These are phyloP conservation scores for Pollenia labialis DNA, from an alignment of 2,888 invertebrate species.

Conservation along the genomic window DNA sequence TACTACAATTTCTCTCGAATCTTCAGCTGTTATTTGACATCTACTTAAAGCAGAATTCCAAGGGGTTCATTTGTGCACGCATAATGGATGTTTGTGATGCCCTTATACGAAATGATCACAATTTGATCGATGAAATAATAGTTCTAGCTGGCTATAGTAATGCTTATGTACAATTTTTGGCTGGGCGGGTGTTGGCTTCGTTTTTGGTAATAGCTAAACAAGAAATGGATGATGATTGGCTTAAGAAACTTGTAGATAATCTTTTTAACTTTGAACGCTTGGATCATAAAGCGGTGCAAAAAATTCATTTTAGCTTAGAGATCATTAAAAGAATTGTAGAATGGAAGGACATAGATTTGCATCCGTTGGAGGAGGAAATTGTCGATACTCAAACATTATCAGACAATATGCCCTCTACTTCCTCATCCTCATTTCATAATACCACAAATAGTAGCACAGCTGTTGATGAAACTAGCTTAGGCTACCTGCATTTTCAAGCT, in stretches of 20 bases:
- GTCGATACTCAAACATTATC: slow-evolving; percentile 60
- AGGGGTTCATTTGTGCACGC: slow-evolving; percentile 92
- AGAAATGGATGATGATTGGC: slow-evolving; percentile 91
- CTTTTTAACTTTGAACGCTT: slow-evolving; percentile 87
- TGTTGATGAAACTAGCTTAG: slow-evolving; percentile 66
- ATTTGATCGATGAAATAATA: slow-evolving; percentile 93
- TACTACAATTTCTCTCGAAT: slow-evolving; percentile 92
- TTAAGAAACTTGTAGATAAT: slow-evolving; percentile 90
- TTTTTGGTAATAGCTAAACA: slow-evolving; percentile 93
- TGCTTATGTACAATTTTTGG: slow-evolving; percentile 92
- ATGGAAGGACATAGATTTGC: slow-evolving; percentile 93
- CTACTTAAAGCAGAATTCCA: slow-evolving; percentile 92
- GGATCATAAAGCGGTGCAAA: slow-evolving; percentile 88
- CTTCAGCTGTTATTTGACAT: slow-evolving; percentile 93
- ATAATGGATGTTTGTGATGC: slow-evolving; percentile 92
- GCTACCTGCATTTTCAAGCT: slow-evolving; percentile 79
- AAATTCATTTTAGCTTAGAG: slow-evolving; percentile 93
- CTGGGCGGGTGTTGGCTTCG: slow-evolving; percentile 91
- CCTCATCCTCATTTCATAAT: slow-evolving; percentile 47
- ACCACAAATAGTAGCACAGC: not conserved
- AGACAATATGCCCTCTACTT: slow-evolving; percentile 43
- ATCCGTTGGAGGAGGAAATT: slow-evolving; percentile 90
- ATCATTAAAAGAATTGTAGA: slow-evolving; percentile 94
- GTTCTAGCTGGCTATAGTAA: slow-evolving; percentile 91
- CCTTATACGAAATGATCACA: slow-evolving; percentile 91